Conservation (phyloP, 1,140 invertebrate species). For the Eumaeus atala region DNA sequence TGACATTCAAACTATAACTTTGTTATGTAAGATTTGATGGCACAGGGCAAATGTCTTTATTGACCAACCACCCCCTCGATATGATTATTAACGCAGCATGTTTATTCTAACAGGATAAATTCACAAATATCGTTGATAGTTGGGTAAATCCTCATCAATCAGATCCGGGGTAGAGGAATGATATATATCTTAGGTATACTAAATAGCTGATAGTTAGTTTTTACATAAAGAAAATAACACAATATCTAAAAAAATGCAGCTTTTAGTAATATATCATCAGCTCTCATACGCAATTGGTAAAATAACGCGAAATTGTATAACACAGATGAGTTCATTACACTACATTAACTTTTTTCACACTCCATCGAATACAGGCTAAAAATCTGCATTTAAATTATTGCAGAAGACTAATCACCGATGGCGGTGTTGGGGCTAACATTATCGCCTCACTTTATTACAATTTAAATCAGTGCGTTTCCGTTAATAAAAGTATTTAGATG, state of each 20-base stretch:
- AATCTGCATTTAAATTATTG: slow-evolving; percentile 16
- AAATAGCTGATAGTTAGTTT: no score
- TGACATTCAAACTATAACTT: background rate
- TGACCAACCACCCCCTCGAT: background rate
- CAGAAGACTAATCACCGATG: slow-evolving; percentile 19
- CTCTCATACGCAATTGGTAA: background rate
- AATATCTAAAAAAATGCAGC: no score
- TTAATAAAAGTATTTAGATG: slow-evolving; percentile 67
- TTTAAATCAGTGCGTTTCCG: slow-evolving; percentile 42
- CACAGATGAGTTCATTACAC: background rate
- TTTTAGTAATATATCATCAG: no score
- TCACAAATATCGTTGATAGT: no score
- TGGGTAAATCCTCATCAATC: background rate
- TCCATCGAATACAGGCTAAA: background rate
- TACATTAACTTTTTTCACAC: background rate
- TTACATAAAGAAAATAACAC: no score
- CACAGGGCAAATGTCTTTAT: background rate
- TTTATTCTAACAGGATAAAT: no score
- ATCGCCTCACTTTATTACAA: slow-evolving; percentile 27
- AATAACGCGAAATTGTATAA: background rate
- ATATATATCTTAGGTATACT: no score
- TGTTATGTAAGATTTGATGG: background rate
- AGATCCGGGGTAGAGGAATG: no score
- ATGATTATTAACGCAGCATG: background rate
- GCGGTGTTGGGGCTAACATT: slow-evolving; percentile 20